Evolutionary conservation across 2,113 vertebrate species (phyloP), one percentile per base, ranked within the genome.

Genomic region (Campylorhamphus procurvoides): DNA sequence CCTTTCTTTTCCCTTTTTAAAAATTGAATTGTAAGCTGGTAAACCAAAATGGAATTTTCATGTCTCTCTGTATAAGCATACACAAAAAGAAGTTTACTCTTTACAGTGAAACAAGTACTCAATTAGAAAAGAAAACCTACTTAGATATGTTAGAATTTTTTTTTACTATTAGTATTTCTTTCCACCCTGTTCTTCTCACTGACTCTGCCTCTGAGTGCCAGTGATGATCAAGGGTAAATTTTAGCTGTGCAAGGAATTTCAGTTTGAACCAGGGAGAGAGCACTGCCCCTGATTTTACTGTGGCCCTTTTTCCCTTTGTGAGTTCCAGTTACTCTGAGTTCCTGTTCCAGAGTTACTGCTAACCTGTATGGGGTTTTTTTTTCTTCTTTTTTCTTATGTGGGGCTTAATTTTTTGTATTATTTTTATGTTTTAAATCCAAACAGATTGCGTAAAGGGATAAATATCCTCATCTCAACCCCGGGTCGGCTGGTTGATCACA

Each of bases 391-490:
- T 53, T 25, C 59, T 53, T 58, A 23, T 31, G 16, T n/a, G 16
- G 4, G 4, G 14, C 35, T 90, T 37, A 14, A 8, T 42, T 20
- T 28, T 81, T 29, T 28, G 4, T 9, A 18, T 29, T 17, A 3
- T 29, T 31, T 69, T 28, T 24, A 9, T 33, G 29, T 72, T 89
- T 44, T 83, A 3, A 80, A 92, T 82, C 60, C 71, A 17, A 93
- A 86, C 95, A 99, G 99, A 50, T 94, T 99, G 37, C 98, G 99
- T 58, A 99, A 99, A 95, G 99, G 99, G 46, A 99, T 99, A 88
- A 99, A 99, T 91, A 98, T 99, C 92, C 98, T 99, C 60, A 98
- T 99, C 46, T 98, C 99, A 4, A 99, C 99, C 28, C 99, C 99
- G 3, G 99, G 99, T 4, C 98, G 99, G 17, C 98, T 99, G 94